Evolutionary conservation across 2,113 vertebrate genomes (phyloP).

Genomic region (Phrynosoma blainvillii): DNA sequence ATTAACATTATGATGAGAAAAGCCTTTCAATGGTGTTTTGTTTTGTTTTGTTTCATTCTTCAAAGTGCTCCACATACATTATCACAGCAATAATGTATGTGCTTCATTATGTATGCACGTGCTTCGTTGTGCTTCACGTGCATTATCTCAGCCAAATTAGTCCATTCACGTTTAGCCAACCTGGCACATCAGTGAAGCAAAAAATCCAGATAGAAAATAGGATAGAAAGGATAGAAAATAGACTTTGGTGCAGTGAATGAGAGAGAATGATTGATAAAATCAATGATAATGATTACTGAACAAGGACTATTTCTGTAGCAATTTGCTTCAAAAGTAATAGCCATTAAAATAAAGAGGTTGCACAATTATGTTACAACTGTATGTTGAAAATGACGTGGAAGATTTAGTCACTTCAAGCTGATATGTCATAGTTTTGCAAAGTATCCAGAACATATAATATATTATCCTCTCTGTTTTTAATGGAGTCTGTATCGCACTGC

Average conservation of each 20-base stretch:
- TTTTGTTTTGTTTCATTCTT: not conserved
- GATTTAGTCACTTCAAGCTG: not conserved
- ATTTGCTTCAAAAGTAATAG: not conserved
- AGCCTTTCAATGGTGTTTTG: not conserved
- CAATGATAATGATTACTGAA: not conserved
- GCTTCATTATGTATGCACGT: no score
- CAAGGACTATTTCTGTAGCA: not conserved
- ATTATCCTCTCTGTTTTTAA: not conserved
- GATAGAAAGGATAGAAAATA: not conserved
- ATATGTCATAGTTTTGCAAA: conserved; percentile 28
- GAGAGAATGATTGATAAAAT: not conserved
- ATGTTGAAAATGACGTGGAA: conserved; percentile 7
- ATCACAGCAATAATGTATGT: not conserved
- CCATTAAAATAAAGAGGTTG: not conserved
- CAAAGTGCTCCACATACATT: not conserved
- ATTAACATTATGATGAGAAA: not conserved
- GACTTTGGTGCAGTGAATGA: not conserved
- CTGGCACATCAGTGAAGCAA: not conserved
- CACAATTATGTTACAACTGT: not conserved
- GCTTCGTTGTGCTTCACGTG: no score
- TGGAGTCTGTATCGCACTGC: no score
- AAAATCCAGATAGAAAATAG: not conserved
- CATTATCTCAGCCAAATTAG: not conserved
- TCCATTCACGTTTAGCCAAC: not conserved
- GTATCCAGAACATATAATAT: conserved; percentile 14